Evolutionary conservation across 2,888 invertebrate genomes (phyloP), one percentile per base, ranked within the genome.

Genomic region (Acleris sparsana): DNA sequence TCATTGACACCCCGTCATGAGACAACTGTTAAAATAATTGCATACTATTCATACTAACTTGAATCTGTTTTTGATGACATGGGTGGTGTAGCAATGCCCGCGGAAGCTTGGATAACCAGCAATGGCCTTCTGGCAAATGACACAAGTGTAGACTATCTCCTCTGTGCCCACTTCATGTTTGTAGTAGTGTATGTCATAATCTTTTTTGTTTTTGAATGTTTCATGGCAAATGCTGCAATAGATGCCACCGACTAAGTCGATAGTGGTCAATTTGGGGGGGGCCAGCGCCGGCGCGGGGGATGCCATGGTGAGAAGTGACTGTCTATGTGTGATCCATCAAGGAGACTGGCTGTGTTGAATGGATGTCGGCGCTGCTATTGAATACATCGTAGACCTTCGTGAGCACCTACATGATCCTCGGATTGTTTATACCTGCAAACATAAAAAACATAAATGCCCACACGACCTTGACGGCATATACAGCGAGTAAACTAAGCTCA

Each of bases 71-170:
- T 93, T 94, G 20, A 88, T 88, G 51, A 94, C 93, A 78, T 94
- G 94, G 13, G 83, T 82, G 56, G 79, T 78, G 77, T 94, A 94
- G 81, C 94, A 94, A 80, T 94, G 94, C 33, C 93, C 93, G 62
- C 94, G 87, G 82, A 94, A 94, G 64, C 92, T 93, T 2, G 93
- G 88, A 78, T 94, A 94, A 62, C 90, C 90, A 44, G 86, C 82
- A 69, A 93, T 88, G 69, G 93, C 90, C 73, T 93, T 93, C 72
- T 86, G 86, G 77, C 94, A 94, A 69, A 88, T 88, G 7, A 94
- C 92, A 77, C 94, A 94, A 7, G 94, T 94, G 80, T 94, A 94
- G 20, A 92, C 83, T 51, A 88, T 84, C 4, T 81, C 80, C 17
- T 74, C 70, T 9, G 67, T 74, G 22, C 75, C 77, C 33, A 73